Evolutionary conservation across 2,888 invertebrate genomes (phyloP), one percentile per base, ranked within the genome.

Genomic region (Desoria tigrina): DNA sequence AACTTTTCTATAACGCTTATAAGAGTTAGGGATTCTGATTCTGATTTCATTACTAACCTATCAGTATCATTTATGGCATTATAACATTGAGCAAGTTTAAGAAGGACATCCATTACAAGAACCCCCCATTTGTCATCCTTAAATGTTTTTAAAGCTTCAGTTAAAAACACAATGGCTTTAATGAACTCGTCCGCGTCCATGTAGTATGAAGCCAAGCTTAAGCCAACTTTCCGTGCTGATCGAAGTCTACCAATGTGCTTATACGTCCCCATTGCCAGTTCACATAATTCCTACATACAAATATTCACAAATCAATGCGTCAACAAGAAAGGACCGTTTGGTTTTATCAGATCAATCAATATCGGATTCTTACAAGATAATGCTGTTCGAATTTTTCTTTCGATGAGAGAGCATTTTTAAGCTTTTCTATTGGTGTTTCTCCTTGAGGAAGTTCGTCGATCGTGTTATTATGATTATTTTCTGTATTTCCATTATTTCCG

Each of bases 201-300:
- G 80, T 97, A 96, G 79, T 96, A 95, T 27, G 89, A 86, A 0
- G 96, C 94, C 56, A 97, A 81, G 77, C 96, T 92, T 42, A 90
- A 85, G 0, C 96, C 96, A 63, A 96, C 91, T 54, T 90, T 84
- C 11, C 77, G 67, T n/a, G 76, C 73, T 2, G 90, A 94, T 74
- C 93, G 85, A 76, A 87, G 82, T 66, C 90, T 84, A 1, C 90
- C 89, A 71, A 96, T 94, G 81, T 96, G 95, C 78, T 97, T 97
- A 79, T 92, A 96, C 0, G 95, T 96, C 59, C 95, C 94, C 87
- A 96, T 94, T 0, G 96, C 94, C 70, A 96, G 81, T 79, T 97
- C 97, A 0, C 94, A 92, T 66, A 96, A 81, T 81, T 96, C 96
- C 84, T 86, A 54, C 18, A 7, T 4, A 39, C 3, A 16, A 28